A percentile compares a stretch with the other conserved stretches of the same genome.
These are phyloP conservation scores for Caenorhabditis imperialis DNA, from an alignment of 2,888 invertebrate genomes.

Conservation along the genomic window DNA sequence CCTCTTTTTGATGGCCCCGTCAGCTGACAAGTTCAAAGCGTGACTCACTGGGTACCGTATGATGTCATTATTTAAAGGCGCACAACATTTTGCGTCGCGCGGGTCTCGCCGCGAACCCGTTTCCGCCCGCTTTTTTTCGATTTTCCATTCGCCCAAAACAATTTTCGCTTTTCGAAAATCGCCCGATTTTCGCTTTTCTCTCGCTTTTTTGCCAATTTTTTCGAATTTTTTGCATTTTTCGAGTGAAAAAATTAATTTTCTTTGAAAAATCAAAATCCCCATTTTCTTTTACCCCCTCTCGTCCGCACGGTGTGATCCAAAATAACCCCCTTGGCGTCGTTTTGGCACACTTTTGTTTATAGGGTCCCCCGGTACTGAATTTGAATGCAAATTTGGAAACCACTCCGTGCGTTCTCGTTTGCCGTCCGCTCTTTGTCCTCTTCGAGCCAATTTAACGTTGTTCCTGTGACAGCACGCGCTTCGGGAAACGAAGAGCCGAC, in stretches of 20 bases:
- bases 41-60: constrained; percentile 14
- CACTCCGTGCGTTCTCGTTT: constrained; percentile 47
- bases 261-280: no score
- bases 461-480: constrained; percentile 40
- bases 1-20: no score
- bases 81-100: constrained; percentile 3
- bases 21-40: constrained; percentile 19
- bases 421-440: constrained; percentile 43
- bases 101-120: constrained; percentile 42
- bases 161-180: constrained; percentile 4
- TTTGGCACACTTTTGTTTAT: constrained; percentile 50
- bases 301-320: constrained; percentile 38
- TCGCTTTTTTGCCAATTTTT: no score
- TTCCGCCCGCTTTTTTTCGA: constrained; percentile 30
- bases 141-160: constrained; percentile 37
- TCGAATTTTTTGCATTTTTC: neutral
- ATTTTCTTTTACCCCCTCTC: constrained; percentile 6
- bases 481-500: constrained; percentile 31
- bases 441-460: constrained; percentile 36
- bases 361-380: constrained; percentile 27
- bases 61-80: constrained; percentile 40
- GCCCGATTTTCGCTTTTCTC: neutral
- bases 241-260: neutral
- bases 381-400: constrained; percentile 43
- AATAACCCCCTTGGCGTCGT: constrained; percentile 10